Evolutionary conservation across 2,888 invertebrate genomes (phyloP).

Genomic region (Dynastes maya): DNA sequence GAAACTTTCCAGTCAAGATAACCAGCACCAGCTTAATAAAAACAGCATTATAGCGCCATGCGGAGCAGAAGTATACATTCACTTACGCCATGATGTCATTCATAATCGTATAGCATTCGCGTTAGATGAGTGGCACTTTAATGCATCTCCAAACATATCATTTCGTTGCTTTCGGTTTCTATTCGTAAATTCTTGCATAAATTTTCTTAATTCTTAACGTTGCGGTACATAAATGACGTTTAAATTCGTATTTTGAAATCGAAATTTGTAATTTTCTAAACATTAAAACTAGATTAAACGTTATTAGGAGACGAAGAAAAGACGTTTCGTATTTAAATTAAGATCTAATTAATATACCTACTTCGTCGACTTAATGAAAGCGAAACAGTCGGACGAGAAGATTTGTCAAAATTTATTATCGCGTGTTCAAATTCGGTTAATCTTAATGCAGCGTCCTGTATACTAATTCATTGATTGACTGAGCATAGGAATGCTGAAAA

Average conservation of each 20-base stretch:
- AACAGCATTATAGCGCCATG: background rate
- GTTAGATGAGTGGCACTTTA: constrained; percentile 40
- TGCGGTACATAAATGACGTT: constrained; percentile 6
- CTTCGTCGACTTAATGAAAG: background rate
- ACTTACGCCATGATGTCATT: constrained; percentile 20
- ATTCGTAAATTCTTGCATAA: constrained; percentile 36
- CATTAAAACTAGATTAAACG: constrained; percentile 48
- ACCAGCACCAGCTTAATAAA: background rate
- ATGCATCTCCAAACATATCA: constrained; percentile 37
- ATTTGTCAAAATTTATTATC: constrained; percentile 18
- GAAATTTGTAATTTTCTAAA: constrained; percentile 45
- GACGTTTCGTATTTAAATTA: constrained; percentile 17
- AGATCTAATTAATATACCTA: constrained; percentile 19
- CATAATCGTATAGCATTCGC: constrained; percentile 8
- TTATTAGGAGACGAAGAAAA: constrained; percentile 6
- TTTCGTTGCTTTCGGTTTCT: constrained; percentile 36
- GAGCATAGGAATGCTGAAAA: background rate
- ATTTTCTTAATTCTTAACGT: constrained; percentile 19
- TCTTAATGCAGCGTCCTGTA: background rate
- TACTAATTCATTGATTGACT: background rate
- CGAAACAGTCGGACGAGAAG: background rate
- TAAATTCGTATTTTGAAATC: constrained; percentile 35
- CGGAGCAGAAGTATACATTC: background rate
- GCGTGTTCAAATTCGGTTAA: background rate
- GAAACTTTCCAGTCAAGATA: background rate